Evolutionary conservation across 2,888 invertebrate genomes (phyloP).

Genomic region (Euphydryas editha): DNA sequence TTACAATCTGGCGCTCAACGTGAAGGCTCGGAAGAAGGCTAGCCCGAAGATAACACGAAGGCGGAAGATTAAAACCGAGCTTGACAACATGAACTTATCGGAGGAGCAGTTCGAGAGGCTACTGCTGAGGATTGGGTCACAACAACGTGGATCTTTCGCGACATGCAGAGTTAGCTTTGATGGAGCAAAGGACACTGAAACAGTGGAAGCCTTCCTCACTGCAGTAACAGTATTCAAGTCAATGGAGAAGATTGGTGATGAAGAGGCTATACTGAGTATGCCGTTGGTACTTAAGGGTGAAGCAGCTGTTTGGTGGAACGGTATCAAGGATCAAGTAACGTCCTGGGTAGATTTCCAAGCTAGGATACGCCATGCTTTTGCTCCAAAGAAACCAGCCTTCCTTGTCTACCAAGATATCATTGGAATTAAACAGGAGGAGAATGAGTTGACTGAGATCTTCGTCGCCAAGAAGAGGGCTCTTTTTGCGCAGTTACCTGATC

Average conservation of each 20-base stretch:
- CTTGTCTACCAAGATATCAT: background rate
- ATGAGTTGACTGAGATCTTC: background rate
- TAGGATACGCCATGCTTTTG: background rate
- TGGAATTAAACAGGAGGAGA: background rate
- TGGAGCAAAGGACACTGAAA: background rate
- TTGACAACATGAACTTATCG: no score
- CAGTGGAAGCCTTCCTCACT: background rate
- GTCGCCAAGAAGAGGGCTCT: background rate
- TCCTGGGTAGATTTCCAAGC: background rate
- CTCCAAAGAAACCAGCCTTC: background rate
- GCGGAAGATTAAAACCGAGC: no score
- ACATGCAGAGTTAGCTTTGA: background rate
- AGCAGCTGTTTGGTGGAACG: background rate
- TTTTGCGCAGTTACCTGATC: background rate
- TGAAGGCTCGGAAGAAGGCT: no score
- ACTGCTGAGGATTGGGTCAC: no score
- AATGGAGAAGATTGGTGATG: background rate
- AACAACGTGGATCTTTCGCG: background rate
- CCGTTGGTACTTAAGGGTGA: background rate
- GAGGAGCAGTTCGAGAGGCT: no score
- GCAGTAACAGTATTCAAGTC: background rate
- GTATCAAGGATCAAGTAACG: background rate
- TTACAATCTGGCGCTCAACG: no score
- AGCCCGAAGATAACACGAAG: no score
- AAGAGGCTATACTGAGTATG: background rate